Percentiles rank a stretch among this genome's conserved stretches.
Conservation (phyloP, 2,797 vertebrate species). For the Sandelia bainsii region DNA sequence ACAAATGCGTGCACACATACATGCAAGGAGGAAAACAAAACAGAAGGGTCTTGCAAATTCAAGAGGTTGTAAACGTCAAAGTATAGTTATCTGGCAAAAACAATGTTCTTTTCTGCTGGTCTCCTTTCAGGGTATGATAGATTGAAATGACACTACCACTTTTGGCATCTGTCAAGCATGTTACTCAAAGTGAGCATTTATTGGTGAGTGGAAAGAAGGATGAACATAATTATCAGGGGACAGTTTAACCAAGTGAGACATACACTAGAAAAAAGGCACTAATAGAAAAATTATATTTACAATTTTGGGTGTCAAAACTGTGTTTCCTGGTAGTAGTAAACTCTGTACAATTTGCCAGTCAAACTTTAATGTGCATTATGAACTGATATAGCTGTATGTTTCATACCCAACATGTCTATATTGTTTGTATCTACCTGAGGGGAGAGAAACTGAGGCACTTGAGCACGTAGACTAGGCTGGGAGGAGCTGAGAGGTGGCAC, state of each 20-base stretch:
- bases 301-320: neutral
- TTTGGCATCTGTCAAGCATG: neutral
- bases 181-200: neutral
- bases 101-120: neutral
- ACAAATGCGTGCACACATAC: too few relatives aligned
- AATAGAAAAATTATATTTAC: neutral
- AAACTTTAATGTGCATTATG: neutral
- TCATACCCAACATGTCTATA: neutral
- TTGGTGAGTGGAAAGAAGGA: too few relatives aligned
- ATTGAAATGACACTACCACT: neutral
- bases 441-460: conserved; percentile 99
- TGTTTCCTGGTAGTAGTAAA: neutral
- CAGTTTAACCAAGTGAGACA: neutral
- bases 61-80: neutral
- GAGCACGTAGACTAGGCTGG: conserved; percentile 99
- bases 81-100: neutral
- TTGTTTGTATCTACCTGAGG: conserved; percentile 89
- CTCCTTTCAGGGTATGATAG: neutral
- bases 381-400: neutral
- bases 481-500: conserved; percentile 98
- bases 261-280: neutral
- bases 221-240: too few relatives aligned
- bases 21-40: neutral
- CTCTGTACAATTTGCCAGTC: neutral
- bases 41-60: neutral